A percentile compares a stretch with the other conserved stretches of the same genome.
phyloP scores from a whole-genome alignment of 1,140 invertebrate species.

The Rhizoglyphus robini region DNA sequence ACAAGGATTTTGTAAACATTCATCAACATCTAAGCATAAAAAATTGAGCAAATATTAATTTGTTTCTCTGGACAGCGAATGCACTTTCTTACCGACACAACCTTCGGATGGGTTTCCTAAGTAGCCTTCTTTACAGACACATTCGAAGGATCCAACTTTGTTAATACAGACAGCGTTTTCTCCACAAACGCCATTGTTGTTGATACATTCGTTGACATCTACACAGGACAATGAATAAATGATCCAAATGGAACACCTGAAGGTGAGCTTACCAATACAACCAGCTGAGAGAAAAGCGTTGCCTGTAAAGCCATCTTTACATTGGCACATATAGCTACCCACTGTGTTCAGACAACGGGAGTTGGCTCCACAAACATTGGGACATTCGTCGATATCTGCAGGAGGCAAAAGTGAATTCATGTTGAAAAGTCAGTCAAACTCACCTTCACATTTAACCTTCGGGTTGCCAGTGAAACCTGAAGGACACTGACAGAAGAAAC shows the following conservation, averaged over 20 bases:
- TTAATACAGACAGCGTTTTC: conserved; percentile 47
- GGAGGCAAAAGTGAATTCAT: not conserved
- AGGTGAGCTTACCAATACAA: conserved; percentile 24
- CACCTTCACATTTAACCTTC: conserved; percentile 8
- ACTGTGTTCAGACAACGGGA: conserved; percentile 53
- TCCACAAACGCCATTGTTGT: conserved; percentile 20
- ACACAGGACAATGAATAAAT: not conserved
- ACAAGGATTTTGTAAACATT: conserved; percentile 45
- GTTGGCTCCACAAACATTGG: conserved; percentile 25
- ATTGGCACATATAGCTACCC: conserved; percentile 63
- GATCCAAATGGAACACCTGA: too few relatives aligned
- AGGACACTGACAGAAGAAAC: conserved; percentile 72
- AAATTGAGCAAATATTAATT: not conserved
- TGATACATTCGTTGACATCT: conserved; percentile 49
- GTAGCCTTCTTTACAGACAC: conserved; percentile 64
- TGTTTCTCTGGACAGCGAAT: not conserved
- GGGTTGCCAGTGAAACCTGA: conserved; percentile 39
- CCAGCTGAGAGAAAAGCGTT: conserved; percentile 46
- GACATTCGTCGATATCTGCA: conserved; percentile 49
- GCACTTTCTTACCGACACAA: conserved; percentile 24
- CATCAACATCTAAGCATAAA: conserved; percentile 26
- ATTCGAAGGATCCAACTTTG: conserved; percentile 56
- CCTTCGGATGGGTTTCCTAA: conserved; percentile 45
- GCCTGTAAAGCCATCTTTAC: conserved; percentile 60
- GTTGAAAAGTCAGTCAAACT: not conserved